phyloP scores from a whole-genome alignment of 2,888 invertebrate genomes.

The Cyclophora punctaria region DNA sequence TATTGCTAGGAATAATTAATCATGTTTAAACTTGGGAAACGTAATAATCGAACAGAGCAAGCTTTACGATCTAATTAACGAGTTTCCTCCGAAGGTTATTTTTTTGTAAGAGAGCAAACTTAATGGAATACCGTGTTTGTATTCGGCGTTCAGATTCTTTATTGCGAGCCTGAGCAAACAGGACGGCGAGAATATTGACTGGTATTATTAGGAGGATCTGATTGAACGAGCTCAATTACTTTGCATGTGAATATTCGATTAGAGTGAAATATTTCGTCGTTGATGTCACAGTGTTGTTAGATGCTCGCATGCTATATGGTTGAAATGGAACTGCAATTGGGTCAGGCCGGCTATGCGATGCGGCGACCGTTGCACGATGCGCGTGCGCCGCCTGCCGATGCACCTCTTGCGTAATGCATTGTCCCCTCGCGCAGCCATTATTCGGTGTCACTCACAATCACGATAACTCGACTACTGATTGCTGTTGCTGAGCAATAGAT shows the following conservation, averaged over 20 bases:
- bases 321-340: slow-evolving; percentile 57
- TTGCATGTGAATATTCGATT: slow-evolving; percentile 3
- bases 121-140: slow-evolving; percentile 50
- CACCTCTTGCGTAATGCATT: slow-evolving; percentile 54
- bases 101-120: slow-evolving; percentile 44
- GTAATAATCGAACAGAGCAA: slow-evolving; percentile 55
- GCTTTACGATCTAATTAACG: slow-evolving; percentile 59
- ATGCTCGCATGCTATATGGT: slow-evolving; percentile 9
- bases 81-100: slow-evolving; percentile 45
- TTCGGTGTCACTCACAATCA: slow-evolving; percentile 42
- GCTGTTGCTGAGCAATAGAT: no score
- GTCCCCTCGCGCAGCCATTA: slow-evolving; percentile 37
- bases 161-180: slow-evolving; percentile 45
- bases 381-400: slow-evolving; percentile 58
- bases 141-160: slow-evolving; percentile 39
- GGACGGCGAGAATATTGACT: slow-evolving; percentile 34
- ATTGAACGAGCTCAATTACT: slow-evolving; percentile 12
- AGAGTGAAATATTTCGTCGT: slow-evolving; percentile 2
- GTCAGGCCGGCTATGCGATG: slow-evolving; percentile 50
- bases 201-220: slow-evolving; percentile 21
- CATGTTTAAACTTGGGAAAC: slow-evolving; percentile 54
- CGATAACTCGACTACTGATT: slow-evolving; percentile 18
- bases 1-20: slow-evolving; percentile 38
- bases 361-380: slow-evolving; percentile 56
- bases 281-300: slow-evolving; percentile 3